Conservation (phyloP, 2,797 vertebrate genomes). For the Sardinella longiceps region DNA sequence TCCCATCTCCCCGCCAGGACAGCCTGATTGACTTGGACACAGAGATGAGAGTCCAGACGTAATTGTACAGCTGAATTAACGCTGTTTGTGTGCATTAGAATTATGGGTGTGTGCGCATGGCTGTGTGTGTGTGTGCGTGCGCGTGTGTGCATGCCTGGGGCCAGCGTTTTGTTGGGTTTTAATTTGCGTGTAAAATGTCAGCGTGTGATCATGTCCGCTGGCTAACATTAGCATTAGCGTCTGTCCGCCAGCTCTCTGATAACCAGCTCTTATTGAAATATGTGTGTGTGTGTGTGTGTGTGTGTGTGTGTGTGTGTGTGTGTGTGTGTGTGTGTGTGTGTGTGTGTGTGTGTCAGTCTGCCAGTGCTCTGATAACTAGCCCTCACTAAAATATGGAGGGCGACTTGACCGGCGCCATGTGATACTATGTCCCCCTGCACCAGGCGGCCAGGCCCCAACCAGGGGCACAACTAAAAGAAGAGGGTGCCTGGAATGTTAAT, state of each 20-base stretch:
- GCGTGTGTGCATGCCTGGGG: slow-evolving; percentile 40
- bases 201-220: slow-evolving; percentile 81
- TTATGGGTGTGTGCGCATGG: slow-evolving; percentile 26
- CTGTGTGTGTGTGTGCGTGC: slow-evolving; percentile 26
- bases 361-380: slow-evolving; percentile 66
- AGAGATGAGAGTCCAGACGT: slow-evolving; percentile 74
- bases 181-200: slow-evolving; percentile 90
- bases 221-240: slow-evolving; percentile 89
- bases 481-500: slow-evolving; percentile 71
- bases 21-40: slow-evolving; percentile 81
- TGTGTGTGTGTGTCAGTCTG: slow-evolving; percentile 40
- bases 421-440: slow-evolving; percentile 73
- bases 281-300: slow-evolving; percentile 37
- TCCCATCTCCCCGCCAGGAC: slow-evolving; percentile 21
- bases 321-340: slow-evolving; percentile 41
- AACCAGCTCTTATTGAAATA: slow-evolving; percentile 61
- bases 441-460: slow-evolving; percentile 64
- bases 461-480: slow-evolving; percentile 58
- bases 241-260: slow-evolving; percentile 67
- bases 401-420: slow-evolving; percentile 64
- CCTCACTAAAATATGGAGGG: slow-evolving; percentile 64
- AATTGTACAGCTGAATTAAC: slow-evolving; percentile 51
- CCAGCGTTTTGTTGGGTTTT: slow-evolving; percentile 59
- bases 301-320: slow-evolving; percentile 36
- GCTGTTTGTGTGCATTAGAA: slow-evolving; percentile 18